Conservation (phyloP, 1,140 invertebrate genomes). For the Drosophila ohnishii region DNA sequence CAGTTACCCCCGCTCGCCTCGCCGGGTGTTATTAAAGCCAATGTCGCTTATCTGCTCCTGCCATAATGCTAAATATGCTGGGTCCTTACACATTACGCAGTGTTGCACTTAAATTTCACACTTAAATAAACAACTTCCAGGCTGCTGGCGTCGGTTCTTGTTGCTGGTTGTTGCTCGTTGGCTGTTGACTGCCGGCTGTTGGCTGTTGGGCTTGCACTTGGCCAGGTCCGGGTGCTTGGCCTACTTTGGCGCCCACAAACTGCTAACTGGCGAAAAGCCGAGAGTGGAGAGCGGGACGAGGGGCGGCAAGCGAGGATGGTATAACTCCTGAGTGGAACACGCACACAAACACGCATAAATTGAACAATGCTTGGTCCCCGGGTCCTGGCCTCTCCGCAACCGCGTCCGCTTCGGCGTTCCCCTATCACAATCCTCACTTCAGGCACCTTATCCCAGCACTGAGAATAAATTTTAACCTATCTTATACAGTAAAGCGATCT, state of each 20-base stretch:
- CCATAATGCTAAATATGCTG: constrained; percentile 65
- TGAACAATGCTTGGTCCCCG: constrained; percentile 63
- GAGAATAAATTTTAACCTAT: background rate
- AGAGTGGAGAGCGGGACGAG: background rate
- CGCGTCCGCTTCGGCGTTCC: background rate
- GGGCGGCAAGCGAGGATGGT: constrained; percentile 19
- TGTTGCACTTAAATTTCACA: constrained; percentile 74
- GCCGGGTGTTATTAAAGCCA: constrained; percentile 54
- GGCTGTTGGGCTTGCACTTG: constrained; percentile 62
- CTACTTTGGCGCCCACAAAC: constrained; percentile 73
- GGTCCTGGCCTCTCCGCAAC: constrained; percentile 25
- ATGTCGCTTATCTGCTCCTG: constrained; percentile 53
- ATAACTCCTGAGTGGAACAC: constrained; percentile 56
- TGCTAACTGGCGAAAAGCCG: constrained; percentile 69
- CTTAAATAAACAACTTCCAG: constrained; percentile 78
- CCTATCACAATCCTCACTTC: constrained; percentile 1
- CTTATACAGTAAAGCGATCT: background rate
- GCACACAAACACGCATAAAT: constrained; percentile 73
- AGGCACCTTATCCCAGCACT: constrained; percentile 17
- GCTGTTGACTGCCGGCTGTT: constrained; percentile 37
- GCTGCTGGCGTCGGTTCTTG: constrained; percentile 41
- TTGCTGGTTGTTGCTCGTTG: constrained; percentile 18
- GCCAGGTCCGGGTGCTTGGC: constrained; percentile 63
- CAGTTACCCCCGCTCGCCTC: background rate
- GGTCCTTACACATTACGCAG: constrained; percentile 60